These are phyloP conservation scores for Cerceris rybyensis DNA, from an alignment of 2,888 invertebrate genomes.

Conservation along the genomic window DNA sequence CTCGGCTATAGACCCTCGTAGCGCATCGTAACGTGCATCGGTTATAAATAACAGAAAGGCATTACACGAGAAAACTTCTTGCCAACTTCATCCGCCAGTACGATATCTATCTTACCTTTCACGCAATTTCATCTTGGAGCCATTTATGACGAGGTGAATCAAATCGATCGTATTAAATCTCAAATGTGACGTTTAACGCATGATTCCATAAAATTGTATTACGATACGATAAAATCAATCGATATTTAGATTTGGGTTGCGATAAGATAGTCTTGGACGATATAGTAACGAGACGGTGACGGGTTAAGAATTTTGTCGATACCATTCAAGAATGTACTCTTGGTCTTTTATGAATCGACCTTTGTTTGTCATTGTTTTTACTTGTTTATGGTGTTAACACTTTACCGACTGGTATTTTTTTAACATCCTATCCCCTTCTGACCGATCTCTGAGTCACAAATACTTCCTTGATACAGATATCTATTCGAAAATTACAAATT, in stretches of 20 bases:
- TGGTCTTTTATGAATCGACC: too few species aligned
- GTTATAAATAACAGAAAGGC: slow-evolving; percentile 26
- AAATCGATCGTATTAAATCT: slow-evolving; percentile 26
- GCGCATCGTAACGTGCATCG: slow-evolving; percentile 11
- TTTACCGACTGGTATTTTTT: too few species aligned
- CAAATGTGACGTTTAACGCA: neutral
- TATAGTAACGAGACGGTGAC: too few species aligned
- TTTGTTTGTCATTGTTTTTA: too few species aligned
- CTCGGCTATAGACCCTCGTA: slow-evolving; percentile 26
- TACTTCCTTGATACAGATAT: too few species aligned
- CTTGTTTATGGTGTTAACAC: too few species aligned
- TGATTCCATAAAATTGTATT: slow-evolving; percentile 29
- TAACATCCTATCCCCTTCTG: too few species aligned
- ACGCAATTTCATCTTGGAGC: neutral
- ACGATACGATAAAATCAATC: slow-evolving; percentile 12
- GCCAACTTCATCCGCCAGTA: neutral
- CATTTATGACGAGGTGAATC: slow-evolving; percentile 4
- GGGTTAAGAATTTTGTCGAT: too few species aligned
- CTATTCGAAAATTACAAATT: too few species aligned
- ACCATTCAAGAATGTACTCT: too few species aligned
- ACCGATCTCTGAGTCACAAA: too few species aligned
- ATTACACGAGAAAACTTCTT: slow-evolving; percentile 1
- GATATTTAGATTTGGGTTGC: neutral
- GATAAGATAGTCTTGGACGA: too few species aligned
- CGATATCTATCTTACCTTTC: neutral